Base-by-base conservation (phyloP, 2,113 vertebrate genomes). In the Myotis lucifugus region DNA sequence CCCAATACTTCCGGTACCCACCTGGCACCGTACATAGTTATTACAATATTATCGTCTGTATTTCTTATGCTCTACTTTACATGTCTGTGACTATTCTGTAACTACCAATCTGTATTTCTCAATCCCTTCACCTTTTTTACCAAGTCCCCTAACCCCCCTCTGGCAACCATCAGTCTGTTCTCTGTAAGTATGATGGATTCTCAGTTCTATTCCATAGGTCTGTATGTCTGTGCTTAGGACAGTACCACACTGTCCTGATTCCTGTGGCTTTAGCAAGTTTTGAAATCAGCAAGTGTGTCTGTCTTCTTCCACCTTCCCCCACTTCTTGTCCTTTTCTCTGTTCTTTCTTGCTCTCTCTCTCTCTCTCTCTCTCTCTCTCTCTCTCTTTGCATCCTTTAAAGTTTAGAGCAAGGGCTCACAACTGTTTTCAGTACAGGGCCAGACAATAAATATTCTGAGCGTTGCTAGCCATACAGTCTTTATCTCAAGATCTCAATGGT, bases 161-260 rank as follows among this genome's bases (percentile, higher is more conserved):
- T 19, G 37, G 37, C 70, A 42, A 40, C 72, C 12, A 2, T 27
- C 40, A 4, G 72, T 15, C 72, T 46, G 40, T 74, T 29, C 73
- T 48, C 42, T 76, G 73, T 17, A 7, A 48, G 15, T 32, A 14
- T 48, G 73, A 15, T 1, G 1, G 56, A 5, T 46, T 54, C 19
- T 15, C 10, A 6, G 19, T 64, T 67, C 70, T 85, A 0, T 76
- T 19, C 70, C 0, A 0, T 52, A 19, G 27, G 2, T 40, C 42
- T 40, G 0, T 32, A 2, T 64, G 69, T 69, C 25, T 52, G 4
- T 76, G 27, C 27, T n/a, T 42, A 40, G 21, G 46, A 25, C 12
- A n/a, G 70, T 6, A 8, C 29, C 56, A 54, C n/a, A 2, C 19
- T 32, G 14, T 67, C 59, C n/a, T 54, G 27, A 85, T 42, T 52